Conservation (phyloP, 2,888 invertebrate genomes). For the Mamestra brassicae region DNA sequence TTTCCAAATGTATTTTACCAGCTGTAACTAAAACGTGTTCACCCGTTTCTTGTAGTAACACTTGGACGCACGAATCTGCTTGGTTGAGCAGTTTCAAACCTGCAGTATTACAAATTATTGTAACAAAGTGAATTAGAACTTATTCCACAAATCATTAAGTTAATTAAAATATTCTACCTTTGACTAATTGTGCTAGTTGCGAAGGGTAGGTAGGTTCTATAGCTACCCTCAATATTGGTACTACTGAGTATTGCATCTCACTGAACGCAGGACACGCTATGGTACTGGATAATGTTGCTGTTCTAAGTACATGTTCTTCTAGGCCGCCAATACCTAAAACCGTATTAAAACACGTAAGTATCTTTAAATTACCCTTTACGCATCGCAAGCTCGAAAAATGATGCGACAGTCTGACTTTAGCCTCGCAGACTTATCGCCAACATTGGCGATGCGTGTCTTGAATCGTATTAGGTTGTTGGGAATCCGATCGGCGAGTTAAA, state of each 20-base stretch:
- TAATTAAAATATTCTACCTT: conserved; percentile 80
- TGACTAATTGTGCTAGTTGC: conserved; percentile 94
- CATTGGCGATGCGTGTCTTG: too few species aligned
- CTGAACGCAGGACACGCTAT: conserved; percentile 96
- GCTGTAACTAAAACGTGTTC: conserved; percentile 98
- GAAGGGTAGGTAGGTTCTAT: conserved; percentile 96
- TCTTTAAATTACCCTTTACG: too few species aligned
- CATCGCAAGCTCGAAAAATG: too few species aligned
- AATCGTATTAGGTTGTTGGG: too few species aligned
- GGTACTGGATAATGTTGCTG: conserved; percentile 96
- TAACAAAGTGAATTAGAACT: neutral
- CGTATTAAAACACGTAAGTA: neutral
- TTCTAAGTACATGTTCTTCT: conserved; percentile 96
- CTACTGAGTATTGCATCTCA: conserved; percentile 94
- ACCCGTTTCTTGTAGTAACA: conserved; percentile 97
- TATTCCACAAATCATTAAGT: neutral
- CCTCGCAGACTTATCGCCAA: too few species aligned
- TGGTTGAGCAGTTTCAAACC: conserved; percentile 97
- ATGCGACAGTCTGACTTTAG: too few species aligned
- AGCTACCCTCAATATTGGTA: conserved; percentile 98
- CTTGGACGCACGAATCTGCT: conserved; percentile 98
- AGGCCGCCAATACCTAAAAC: conserved; percentile 95
- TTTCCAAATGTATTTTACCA: conserved; percentile 99
- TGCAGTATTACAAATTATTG: conserved; percentile 72
- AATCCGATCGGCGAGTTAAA: too few species aligned